phyloP scores from a whole-genome alignment of 2,113 vertebrate species.

The Saimiri boliviensis region DNA sequence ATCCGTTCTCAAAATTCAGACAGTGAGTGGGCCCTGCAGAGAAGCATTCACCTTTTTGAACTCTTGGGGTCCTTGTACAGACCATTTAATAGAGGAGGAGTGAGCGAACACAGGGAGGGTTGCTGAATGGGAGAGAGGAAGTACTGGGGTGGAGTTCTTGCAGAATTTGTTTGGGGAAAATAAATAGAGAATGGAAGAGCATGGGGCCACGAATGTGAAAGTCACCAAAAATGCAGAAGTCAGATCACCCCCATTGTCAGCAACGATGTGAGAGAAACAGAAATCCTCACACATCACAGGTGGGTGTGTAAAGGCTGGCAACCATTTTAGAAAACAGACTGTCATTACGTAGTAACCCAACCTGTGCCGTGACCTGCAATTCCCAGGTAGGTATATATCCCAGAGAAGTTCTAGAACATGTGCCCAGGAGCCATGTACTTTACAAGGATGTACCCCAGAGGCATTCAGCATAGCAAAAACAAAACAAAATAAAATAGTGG shows the following conservation, averaged over 20 bases:
- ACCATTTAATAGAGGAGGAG: neutral
- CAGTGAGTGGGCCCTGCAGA: neutral
- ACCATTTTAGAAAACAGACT: neutral
- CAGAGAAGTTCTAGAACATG: neutral
- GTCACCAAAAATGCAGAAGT: neutral
- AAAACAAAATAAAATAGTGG: neutral
- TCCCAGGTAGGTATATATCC: neutral
- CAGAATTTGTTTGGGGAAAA: neutral
- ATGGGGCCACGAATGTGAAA: neutral
- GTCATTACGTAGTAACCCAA: neutral
- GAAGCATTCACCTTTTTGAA: neutral
- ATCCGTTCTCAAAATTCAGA: neutral
- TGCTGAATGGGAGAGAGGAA: neutral
- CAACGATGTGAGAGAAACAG: neutral
- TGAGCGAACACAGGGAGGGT: no score
- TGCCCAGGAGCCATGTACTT: neutral
- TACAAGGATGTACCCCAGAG: neutral
- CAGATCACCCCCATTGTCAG: neutral
- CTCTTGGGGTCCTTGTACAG: neutral
- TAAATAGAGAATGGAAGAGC: neutral
- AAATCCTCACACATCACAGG: neutral
- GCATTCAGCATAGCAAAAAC: neutral
- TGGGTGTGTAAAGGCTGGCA: neutral
- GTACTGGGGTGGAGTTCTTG: neutral
- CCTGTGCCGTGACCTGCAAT: neutral